Conservation (phyloP, 1,140 invertebrate species). For the Bathynomus jamesi region DNA sequence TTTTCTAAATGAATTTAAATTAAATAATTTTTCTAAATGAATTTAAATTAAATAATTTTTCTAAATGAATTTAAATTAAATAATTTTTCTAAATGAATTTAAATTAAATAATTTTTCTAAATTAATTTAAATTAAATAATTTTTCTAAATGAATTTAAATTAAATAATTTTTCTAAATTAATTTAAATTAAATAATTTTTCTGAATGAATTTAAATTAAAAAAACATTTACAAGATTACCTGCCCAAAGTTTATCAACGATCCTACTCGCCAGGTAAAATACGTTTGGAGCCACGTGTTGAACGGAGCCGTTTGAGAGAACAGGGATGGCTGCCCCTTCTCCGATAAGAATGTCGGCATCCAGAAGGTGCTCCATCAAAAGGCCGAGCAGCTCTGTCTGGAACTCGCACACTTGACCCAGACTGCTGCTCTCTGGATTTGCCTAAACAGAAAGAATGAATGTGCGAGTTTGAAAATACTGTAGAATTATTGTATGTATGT, state of each 20-base stretch:
- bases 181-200: no score
- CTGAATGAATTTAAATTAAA: no score
- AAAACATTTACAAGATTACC: no score
- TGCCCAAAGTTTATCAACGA: slow-evolving; percentile 97
- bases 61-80: no score
- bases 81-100: no score
- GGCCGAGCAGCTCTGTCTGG: slow-evolving; percentile 85
- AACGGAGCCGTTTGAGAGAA: slow-evolving; percentile 54
- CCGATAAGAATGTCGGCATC: slow-evolving; percentile 81
- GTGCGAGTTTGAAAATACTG: not conserved
- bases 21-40: no score
- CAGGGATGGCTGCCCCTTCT: slow-evolving; percentile 57
- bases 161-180: no score
- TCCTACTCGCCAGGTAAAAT: slow-evolving; percentile 81
- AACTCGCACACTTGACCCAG: slow-evolving; percentile 73
- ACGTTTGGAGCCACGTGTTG: slow-evolving; percentile 81
- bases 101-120: no score
- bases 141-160: no score
- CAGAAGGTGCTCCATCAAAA: slow-evolving; percentile 87
- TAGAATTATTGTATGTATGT: not conserved
- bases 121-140: no score
- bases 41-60: no score
- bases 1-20: no score
- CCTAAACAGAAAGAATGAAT: slow-evolving; percentile 43
- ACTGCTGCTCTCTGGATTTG: slow-evolving; percentile 69